Evolutionary conservation across 1,140 invertebrate genomes (phyloP).

Genomic region (Potamilus streckersoni): DNA sequence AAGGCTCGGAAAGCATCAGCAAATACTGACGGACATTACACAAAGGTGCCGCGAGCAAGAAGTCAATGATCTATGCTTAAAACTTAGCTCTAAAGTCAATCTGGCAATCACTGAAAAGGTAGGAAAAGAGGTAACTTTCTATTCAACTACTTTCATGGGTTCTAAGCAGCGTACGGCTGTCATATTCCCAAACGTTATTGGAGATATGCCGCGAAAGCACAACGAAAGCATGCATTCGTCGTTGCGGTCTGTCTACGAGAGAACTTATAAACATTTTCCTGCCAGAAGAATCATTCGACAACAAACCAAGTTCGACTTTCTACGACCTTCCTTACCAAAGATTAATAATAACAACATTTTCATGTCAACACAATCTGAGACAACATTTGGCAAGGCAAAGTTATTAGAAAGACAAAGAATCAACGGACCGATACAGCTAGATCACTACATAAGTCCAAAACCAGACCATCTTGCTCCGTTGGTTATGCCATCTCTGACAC

Average conservation of each 20-base stretch:
- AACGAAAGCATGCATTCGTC: neutral
- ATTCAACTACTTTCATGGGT: conserved; percentile 22
- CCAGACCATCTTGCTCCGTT: conserved; percentile 18
- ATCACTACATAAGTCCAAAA: conserved; percentile 21
- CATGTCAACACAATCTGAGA: conserved; percentile 18
- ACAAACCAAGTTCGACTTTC: conserved; percentile 28
- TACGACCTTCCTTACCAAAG: conserved; percentile 11
- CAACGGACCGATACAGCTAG: conserved; percentile 27
- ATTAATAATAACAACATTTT: neutral
- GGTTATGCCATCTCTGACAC: conserved; percentile 16
- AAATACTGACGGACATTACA: conserved; percentile 44
- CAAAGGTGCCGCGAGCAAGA: conserved; percentile 49
- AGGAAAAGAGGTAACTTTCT: conserved; percentile 22
- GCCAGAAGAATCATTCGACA: conserved; percentile 36
- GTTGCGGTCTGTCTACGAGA: conserved; percentile 20
- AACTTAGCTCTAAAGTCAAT: conserved; percentile 26
- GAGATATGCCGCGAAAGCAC: neutral
- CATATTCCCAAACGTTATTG: neutral
- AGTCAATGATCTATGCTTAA: conserved; percentile 28
- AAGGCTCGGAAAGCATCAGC: conserved; percentile 47
- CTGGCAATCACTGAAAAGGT: conserved; percentile 7
- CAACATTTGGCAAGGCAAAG: conserved; percentile 4
- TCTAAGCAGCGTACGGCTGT: neutral
- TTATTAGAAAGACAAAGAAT: conserved; percentile 11
- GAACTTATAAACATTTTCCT: conserved; percentile 39